Conservation (phyloP, 2,113 vertebrate species). For the Coptodon bakossiorum region DNA sequence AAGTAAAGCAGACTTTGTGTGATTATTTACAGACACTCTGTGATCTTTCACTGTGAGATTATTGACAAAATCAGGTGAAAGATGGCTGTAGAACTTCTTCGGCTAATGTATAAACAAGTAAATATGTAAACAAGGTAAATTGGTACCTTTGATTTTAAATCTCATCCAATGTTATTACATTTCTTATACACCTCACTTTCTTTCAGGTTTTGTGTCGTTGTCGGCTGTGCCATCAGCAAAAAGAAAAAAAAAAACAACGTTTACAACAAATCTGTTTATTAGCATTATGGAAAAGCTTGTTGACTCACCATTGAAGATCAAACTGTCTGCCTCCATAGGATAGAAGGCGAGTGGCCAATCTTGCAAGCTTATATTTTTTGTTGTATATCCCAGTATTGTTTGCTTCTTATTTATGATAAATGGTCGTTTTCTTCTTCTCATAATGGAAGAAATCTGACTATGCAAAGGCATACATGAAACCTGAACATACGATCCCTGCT, state of each 20-base stretch:
- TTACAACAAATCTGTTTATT: not conserved
- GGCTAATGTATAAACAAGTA: not conserved
- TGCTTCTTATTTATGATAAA: not conserved
- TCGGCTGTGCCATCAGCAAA: not conserved
- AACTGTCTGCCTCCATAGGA: not conserved
- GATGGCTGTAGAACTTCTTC: not conserved
- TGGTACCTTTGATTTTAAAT: not conserved
- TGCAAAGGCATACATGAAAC: not conserved
- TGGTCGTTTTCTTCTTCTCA: accelerated
- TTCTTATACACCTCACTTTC: not conserved
- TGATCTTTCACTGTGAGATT: not conserved
- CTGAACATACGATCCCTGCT: not conserved
- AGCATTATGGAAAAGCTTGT: not conserved
- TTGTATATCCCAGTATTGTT: not conserved
- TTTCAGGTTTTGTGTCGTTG: not conserved
- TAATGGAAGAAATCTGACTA: not conserved
- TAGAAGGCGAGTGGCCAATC: not conserved
- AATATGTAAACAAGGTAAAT: not conserved
- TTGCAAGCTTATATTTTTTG: not conserved
- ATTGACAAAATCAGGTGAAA: not conserved
- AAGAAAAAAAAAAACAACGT: accelerated
- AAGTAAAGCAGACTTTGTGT: not conserved
- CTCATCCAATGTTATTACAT: not conserved
- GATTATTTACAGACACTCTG: not conserved
- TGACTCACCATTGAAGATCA: not conserved